Evolutionary conservation across 1,140 invertebrate species (phyloP).

Genomic region (Carposina sasakii): DNA sequence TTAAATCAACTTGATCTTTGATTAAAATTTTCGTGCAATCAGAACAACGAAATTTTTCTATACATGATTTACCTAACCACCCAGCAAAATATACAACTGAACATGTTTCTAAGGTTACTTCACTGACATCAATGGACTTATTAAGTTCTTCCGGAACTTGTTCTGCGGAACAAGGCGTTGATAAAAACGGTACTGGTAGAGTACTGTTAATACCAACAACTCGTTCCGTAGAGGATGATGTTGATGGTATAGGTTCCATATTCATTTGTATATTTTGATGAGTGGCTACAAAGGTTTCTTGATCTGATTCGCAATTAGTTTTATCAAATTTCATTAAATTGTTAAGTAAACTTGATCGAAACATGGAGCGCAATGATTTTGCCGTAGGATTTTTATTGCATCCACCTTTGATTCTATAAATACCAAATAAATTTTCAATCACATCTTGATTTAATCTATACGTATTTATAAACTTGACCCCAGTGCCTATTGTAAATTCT

Average conservation of each 20-base stretch:
- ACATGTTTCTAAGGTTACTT: constrained; percentile 8
- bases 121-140: not conserved
- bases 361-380: constrained; percentile 20
- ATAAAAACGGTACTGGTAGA: not conserved
- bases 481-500: constrained; percentile 14
- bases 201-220: not conserved
- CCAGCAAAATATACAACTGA: constrained; percentile 18
- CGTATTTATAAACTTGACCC: constrained; percentile 16
- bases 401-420: constrained; percentile 20
- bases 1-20: constrained; percentile 9
- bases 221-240: not conserved
- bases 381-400: constrained; percentile 20
- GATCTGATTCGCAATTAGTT: constrained; percentile 13
- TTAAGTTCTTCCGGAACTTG: not conserved
- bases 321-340: constrained; percentile 20
- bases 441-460: constrained; percentile 28
- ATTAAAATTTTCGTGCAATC: constrained; percentile 6
- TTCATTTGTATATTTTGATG: constrained; percentile 4
- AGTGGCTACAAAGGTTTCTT: not conserved
- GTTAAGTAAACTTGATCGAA: constrained; percentile 17
- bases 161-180: not conserved
- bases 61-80: constrained; percentile 10
- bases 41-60: constrained; percentile 10
- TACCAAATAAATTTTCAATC: constrained; percentile 31
- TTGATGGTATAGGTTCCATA: not conserved